Evolutionary conservation across 1,140 invertebrate genomes (phyloP).

Genomic region (Drosophila cardini): DNA sequence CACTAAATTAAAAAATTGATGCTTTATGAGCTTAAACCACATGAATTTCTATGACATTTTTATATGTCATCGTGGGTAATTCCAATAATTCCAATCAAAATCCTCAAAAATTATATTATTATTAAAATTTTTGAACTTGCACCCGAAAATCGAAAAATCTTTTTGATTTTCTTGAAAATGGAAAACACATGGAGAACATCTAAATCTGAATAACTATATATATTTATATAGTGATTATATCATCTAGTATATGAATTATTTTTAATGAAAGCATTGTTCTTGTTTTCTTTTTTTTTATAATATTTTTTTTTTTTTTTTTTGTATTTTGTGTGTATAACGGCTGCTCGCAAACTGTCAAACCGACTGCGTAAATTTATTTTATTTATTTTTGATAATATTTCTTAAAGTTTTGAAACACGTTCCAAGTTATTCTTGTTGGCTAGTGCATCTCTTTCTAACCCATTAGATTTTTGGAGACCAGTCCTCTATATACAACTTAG

Average conservation of each 20-base stretch:
- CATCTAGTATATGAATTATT: conserved; percentile 42
- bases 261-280: conserved; percentile 50
- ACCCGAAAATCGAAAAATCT: neutral
- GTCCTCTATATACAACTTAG: conserved; percentile 27
- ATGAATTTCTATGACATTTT: conserved; percentile 15
- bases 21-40: neutral
- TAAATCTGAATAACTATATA: conserved; percentile 15
- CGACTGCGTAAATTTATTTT: conserved; percentile 67
- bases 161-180: conserved; percentile 23
- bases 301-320: no score
- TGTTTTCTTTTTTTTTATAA: no score
- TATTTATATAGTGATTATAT: conserved; percentile 1
- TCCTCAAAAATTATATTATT: neutral
- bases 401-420: conserved; percentile 48
- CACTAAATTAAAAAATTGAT: no score
- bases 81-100: conserved; percentile 9
- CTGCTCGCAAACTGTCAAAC: conserved; percentile 76
- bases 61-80: conserved; percentile 21
- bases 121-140: conserved; percentile 11
- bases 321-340: conserved; percentile 52
- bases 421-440: conserved; percentile 42
- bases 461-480: conserved; percentile 36
- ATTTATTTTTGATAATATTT: conserved; percentile 79
- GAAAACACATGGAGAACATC: conserved; percentile 35
- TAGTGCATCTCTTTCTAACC: conserved; percentile 63